phyloP scores from a whole-genome alignment of 1,140 invertebrate species.

The Bombus soroeensis region DNA sequence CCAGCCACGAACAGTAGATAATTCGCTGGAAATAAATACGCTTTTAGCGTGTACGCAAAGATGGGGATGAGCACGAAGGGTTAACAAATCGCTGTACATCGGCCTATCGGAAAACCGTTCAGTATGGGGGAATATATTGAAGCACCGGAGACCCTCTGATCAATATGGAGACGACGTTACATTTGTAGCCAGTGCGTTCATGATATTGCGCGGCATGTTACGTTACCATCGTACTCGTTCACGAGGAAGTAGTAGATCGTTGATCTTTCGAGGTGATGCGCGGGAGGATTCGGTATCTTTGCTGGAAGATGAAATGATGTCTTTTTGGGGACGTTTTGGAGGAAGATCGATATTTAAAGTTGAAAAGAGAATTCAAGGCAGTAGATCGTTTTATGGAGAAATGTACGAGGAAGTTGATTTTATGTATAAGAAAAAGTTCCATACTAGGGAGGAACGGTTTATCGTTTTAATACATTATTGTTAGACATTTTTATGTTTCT shows the following conservation, averaged over 20 bases:
- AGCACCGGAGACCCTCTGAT: constrained; percentile 20
- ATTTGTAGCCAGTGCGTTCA: constrained; percentile 25
- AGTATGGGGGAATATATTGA: constrained; percentile 12
- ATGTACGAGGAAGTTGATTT: background rate
- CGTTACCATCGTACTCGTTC: background rate
- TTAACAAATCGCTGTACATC: constrained; percentile 43
- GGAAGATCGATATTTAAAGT: background rate
- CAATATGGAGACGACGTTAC: constrained; percentile 49
- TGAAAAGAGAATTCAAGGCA: background rate
- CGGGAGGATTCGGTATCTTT: background rate
- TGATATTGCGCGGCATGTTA: constrained; percentile 15
- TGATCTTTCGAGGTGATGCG: background rate
- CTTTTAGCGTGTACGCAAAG: background rate
- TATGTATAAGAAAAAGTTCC: background rate
- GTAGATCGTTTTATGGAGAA: background rate
- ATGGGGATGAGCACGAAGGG: background rate
- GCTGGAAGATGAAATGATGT: background rate
- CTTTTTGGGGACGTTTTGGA: background rate
- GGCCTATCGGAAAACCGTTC: constrained; percentile 6
- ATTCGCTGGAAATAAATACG: background rate
- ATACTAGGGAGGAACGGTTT: background rate
- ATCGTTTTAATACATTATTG: no score
- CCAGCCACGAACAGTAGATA: no score
- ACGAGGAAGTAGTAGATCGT: background rate
- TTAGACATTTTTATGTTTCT: background rate